Percentiles rank a stretch among this genome's conserved stretches.
Conservation (phyloP, 2,888 invertebrate species). For the Liodrosophila aerea region DNA sequence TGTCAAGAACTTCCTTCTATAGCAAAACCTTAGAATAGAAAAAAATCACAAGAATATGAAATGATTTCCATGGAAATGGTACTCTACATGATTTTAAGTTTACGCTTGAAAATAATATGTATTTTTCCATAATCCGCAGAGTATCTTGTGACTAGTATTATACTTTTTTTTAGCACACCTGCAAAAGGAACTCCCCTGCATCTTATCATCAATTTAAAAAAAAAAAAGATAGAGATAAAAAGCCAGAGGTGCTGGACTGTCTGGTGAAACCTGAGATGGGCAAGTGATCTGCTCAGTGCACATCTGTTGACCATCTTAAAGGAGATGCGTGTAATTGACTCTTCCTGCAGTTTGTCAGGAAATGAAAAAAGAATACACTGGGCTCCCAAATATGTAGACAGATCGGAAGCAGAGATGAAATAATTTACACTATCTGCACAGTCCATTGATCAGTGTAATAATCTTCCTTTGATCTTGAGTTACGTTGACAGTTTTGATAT, state of each 20-base stretch:
- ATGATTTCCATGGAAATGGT: constrained; percentile 29
- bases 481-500: constrained; percentile 12
- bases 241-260: constrained; percentile 50
- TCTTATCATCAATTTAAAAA: background rate
- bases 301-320: constrained; percentile 57
- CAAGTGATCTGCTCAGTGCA: constrained; percentile 53
- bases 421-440: constrained; percentile 29
- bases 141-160: too few relatives aligned
- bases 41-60: constrained; percentile 24
- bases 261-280: constrained; percentile 62
- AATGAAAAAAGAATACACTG: constrained; percentile 40
- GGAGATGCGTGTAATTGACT: constrained; percentile 64
- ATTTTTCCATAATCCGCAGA: too few relatives aligned
- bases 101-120: constrained; percentile 6
- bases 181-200: constrained; percentile 12
- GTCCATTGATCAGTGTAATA: constrained; percentile 68
- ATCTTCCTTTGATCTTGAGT: constrained; percentile 68
- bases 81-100: constrained; percentile 21
- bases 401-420: constrained; percentile 66
- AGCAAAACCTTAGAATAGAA: constrained; percentile 11
- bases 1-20: constrained; percentile 52
- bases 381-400: constrained; percentile 42
- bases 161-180: constrained; percentile 12
- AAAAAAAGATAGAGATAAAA: constrained; percentile 3
- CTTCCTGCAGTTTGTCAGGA: constrained; percentile 63